These are phyloP conservation scores for Macrosoma leucophasiata DNA, from an alignment of 2,888 invertebrate species.

Conservation along the genomic window DNA sequence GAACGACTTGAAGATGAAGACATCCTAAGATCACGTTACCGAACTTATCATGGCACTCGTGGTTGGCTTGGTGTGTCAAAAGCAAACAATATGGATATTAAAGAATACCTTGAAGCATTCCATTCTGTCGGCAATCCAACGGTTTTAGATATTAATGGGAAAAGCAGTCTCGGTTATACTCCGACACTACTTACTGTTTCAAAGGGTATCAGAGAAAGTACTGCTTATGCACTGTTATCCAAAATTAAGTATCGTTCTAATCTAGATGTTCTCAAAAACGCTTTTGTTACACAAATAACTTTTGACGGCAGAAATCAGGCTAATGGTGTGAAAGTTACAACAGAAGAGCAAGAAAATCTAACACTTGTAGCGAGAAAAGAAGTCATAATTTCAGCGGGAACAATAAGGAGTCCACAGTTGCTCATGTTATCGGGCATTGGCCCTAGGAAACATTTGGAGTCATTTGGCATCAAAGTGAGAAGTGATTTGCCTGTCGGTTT, in stretches of 20 bases:
- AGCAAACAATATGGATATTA: constrained; percentile 18
- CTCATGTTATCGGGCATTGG: constrained; percentile 34
- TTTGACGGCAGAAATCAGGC: constrained; percentile 30
- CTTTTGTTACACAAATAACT: constrained; percentile 29
- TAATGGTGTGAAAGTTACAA: constrained; percentile 26
- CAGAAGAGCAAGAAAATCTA: constrained; percentile 16
- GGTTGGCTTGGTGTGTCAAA: constrained; percentile 29
- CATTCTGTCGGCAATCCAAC: constrained; percentile 47
- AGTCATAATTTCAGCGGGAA: constrained; percentile 49
- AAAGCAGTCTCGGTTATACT: constrained; percentile 51
- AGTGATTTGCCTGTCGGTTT: constrained; percentile 38
- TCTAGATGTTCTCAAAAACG: constrained; percentile 54
- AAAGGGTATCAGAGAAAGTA: constrained; percentile 43
- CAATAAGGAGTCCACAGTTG: constrained; percentile 37
- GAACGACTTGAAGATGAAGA: constrained; percentile 31
- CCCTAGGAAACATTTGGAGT: constrained; percentile 55
- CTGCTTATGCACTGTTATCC: constrained; percentile 34
- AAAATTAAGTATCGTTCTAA: constrained; percentile 48
- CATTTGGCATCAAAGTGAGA: constrained; percentile 31
- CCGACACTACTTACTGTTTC: constrained; percentile 53
- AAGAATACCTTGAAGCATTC: constrained; percentile 38
- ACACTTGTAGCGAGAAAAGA: constrained; percentile 28
- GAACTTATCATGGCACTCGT: constrained; percentile 28
- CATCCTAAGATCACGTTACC: constrained; percentile 23
- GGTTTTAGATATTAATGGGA: constrained; percentile 46